Percentiles rank a stretch among this genome's conserved stretches.
Conservation (phyloP, 2,797 vertebrate species). For the Mus spretus region DNA sequence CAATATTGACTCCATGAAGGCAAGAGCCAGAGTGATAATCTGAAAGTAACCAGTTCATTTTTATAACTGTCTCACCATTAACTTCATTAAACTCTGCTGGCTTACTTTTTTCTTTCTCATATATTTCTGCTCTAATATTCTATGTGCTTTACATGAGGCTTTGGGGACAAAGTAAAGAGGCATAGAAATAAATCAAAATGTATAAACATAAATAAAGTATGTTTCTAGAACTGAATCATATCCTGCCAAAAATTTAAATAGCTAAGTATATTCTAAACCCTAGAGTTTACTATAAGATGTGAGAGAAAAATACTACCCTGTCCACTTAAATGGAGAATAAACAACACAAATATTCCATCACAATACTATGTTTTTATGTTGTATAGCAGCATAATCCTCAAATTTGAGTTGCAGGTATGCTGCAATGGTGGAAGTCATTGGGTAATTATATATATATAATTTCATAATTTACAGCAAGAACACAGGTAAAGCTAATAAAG, state of each 20-base stretch:
- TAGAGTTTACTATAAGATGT: neutral
- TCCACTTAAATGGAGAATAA: constrained; percentile 38
- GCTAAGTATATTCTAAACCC: neutral
- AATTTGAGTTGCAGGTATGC: neutral
- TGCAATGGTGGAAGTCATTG: neutral
- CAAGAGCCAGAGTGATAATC: neutral
- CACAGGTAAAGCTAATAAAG: neutral
- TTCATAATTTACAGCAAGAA: constrained; percentile 14
- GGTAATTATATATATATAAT: neutral
- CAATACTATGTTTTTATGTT: neutral
- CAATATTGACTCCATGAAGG: neutral
- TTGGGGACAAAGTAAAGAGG: neutral
- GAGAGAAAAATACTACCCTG: neutral
- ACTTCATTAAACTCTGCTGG: neutral
- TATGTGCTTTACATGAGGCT: neutral
- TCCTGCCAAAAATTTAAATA: constrained; percentile 34
- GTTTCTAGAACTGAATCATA: neutral
- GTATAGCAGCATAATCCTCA: neutral
- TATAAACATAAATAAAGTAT: constrained; percentile 27
- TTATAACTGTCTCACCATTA: constrained; percentile 2
- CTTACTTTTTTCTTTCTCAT: constrained; percentile 52
- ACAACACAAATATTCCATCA: neutral
- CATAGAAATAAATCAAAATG: constrained; percentile 37
- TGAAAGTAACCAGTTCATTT: neutral
- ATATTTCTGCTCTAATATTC: constrained; percentile 5